Evolutionary conservation across 2,797 vertebrate species (phyloP), one percentile per base, ranked within the genome.

Genomic region (Pipistrellus kuhlii): DNA sequence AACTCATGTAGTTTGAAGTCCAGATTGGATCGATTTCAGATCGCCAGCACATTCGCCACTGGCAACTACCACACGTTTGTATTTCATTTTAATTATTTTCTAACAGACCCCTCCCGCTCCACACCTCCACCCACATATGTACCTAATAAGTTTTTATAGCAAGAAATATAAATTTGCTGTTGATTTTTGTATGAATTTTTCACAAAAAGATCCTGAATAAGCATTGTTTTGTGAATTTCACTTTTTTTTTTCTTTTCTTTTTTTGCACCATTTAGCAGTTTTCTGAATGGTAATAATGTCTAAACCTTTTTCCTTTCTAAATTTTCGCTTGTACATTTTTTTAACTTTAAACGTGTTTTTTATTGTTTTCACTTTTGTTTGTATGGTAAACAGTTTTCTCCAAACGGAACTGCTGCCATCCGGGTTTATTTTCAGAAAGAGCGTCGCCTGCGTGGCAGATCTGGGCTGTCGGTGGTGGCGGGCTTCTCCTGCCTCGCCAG

Each of bases 61-160:
- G 97, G 98, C 98, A 98, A 97, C 98, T 98, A 98, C 98, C 98
- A 97, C 96, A 92, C 96, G 96, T 98, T 97, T 96, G 98, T 98
- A 96, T 98, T 97, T 98, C 97, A 97, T 97, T 97, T 98, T 90
- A 96, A 75, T 97, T 96, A 95, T 98, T 97, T 98, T 98, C 95
- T 98, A 96, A 93, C 86, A 91, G 94, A 95, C 91, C 78, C 44
- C 46, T 18, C 66, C 76, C 30, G 53, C 53, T 32, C 92, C 48
- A 38, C 55, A 80, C 85, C 95, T 90, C 84, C 84, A 51, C 81
- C 93, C 96, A 89, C 95, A 93, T 81, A 92, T 77, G 90, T 90
- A 95, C 88, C 92, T 88, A 69, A 81, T 95, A 93, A 97, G 94
- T 98, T 98, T 98, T 98, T 98, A 97, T 98, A 98, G 97, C 96